phyloP scores from a whole-genome alignment of 92 coral and sea anemone species.

The Muricea muricata region DNA sequence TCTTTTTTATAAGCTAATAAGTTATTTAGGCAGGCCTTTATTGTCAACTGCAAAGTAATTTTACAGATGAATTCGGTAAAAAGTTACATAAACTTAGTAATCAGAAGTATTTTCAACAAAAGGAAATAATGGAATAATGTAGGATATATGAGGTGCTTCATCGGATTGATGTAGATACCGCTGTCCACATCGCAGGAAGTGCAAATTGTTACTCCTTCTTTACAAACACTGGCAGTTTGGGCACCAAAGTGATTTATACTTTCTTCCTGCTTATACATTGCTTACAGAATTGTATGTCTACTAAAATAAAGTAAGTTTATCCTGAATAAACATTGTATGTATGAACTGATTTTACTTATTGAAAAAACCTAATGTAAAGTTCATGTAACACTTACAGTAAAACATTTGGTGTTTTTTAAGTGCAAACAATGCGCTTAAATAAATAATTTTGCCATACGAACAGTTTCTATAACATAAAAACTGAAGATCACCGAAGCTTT shows the following conservation, averaged over 20 bases:
- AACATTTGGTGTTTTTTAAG: too few relatives aligned
- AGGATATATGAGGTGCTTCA: background rate
- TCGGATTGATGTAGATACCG: background rate
- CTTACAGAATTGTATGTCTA: background rate
- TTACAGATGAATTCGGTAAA: background rate
- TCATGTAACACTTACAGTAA: background rate
- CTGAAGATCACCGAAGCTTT: background rate
- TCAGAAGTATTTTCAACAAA: background rate
- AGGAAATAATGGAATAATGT: background rate
- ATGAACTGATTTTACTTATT: background rate
- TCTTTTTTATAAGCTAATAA: too few relatives aligned
- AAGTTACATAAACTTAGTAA: background rate
- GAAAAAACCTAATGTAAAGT: background rate
- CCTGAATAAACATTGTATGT: background rate
- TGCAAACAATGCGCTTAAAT: too few relatives aligned
- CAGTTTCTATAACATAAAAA: background rate
- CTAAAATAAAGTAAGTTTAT: background rate
- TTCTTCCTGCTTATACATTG: background rate
- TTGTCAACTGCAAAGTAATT: too few relatives aligned
- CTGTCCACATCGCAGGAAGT: background rate
- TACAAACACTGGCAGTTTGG: too few relatives aligned
- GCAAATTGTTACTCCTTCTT: background rate
- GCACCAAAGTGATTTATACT: background rate
- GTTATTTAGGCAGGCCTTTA: too few relatives aligned
- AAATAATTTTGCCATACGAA: background rate